Evolutionary conservation across 2,797 vertebrate species (phyloP).

Genomic region (Holocentrus rufus): DNA sequence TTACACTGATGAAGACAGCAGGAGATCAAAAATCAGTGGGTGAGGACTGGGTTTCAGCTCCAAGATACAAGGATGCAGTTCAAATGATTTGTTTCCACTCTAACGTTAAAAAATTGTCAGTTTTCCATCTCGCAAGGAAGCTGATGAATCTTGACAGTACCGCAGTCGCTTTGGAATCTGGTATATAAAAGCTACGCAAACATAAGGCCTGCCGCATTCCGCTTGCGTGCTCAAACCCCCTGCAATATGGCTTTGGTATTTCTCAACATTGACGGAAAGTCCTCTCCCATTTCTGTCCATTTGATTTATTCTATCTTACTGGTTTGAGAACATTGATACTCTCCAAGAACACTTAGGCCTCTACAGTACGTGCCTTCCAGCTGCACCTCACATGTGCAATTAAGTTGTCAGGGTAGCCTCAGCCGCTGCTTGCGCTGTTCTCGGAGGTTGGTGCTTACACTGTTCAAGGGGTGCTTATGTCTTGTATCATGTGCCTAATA

Average conservation of each 20-base stretch:
- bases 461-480: slow-evolving; percentile 59
- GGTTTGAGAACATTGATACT: slow-evolving; percentile 65
- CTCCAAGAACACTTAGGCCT: slow-evolving; percentile 68
- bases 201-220: slow-evolving; percentile 51
- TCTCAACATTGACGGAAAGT: slow-evolving; percentile 69
- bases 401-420: slow-evolving; percentile 72
- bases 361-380: slow-evolving; percentile 62
- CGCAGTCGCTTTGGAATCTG: slow-evolving; percentile 44
- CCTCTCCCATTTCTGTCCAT: slow-evolving; percentile 67
- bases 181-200: slow-evolving; percentile 58
- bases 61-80: slow-evolving; percentile 33
- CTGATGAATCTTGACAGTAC: slow-evolving; percentile 55
- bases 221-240: slow-evolving; percentile 54
- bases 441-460: slow-evolving; percentile 57
- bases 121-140: slow-evolving; percentile 47
- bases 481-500: slow-evolving; percentile 58
- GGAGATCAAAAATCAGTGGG: slow-evolving; percentile 9
- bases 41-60: slow-evolving; percentile 12
- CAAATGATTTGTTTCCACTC: slow-evolving; percentile 20
- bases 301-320: slow-evolving; percentile 72
- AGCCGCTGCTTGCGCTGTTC: slow-evolving; percentile 54
- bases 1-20: slow-evolving; percentile 36
- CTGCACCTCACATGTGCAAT: slow-evolving; percentile 75
- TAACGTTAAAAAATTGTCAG: slow-evolving; percentile 34
- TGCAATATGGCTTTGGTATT: slow-evolving; percentile 67